Evolutionary conservation across 2,888 invertebrate genomes (phyloP).

Genomic region (Antheraea yamamai): DNA sequence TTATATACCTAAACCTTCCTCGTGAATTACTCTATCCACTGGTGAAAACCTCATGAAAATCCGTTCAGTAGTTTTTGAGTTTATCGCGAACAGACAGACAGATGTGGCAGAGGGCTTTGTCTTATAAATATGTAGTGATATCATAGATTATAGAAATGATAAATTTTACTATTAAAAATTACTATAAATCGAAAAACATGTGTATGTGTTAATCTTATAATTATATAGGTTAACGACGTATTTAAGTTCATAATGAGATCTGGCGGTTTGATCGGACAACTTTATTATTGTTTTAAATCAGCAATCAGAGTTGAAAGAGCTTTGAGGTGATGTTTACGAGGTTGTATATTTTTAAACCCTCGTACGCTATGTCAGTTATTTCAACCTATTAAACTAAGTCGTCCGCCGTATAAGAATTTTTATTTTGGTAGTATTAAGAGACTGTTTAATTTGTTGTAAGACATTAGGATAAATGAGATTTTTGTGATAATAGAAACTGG

Average conservation of each 20-base stretch:
- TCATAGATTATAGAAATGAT: not conserved
- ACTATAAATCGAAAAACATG: not conserved
- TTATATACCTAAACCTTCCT: too few species aligned
- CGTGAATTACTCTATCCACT: too few species aligned
- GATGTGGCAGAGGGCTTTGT: too few species aligned
- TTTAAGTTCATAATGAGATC: conserved; percentile 29
- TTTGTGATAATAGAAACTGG: not conserved
- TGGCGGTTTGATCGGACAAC: conserved; percentile 27
- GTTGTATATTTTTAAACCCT: conserved; percentile 27
- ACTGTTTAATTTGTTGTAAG: not conserved
- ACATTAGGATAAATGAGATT: not conserved
- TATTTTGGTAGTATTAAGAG: not conserved
- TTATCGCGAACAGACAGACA: too few species aligned
- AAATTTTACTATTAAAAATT: not conserved
- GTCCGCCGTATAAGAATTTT: not conserved
- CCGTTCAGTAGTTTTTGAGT: too few species aligned
- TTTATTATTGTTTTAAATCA: conserved; percentile 37
- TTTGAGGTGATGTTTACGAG: conserved; percentile 19
- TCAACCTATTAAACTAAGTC: not conserved
- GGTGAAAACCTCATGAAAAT: too few species aligned
- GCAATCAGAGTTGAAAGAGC: conserved; percentile 27
- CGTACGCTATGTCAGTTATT: conserved; percentile 16
- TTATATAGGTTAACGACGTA: conserved; percentile 32
- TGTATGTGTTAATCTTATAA: conserved; percentile 7
- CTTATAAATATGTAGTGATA: not conserved